Conservation (phyloP, 2,888 invertebrate species). For the Heteropelma amictum region DNA sequence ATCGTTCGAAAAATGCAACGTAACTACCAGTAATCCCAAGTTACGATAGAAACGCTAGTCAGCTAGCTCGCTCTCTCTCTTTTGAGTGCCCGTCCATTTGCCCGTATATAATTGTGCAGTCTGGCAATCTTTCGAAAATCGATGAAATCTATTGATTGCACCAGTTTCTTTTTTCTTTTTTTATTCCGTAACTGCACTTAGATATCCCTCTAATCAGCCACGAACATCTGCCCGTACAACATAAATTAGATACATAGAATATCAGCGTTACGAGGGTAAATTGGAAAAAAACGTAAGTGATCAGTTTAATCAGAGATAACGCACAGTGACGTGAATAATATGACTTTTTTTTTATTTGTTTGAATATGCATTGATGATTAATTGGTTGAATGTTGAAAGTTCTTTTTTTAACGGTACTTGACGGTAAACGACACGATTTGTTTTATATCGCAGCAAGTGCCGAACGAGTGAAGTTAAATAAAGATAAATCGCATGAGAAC, state of each 20-base stretch:
- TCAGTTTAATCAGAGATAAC: too few relatives aligned
- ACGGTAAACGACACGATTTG: too few relatives aligned
- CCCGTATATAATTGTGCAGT: neutral
- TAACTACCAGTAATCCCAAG: neutral
- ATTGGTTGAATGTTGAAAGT: too few relatives aligned
- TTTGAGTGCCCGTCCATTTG: neutral
- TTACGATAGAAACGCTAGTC: neutral
- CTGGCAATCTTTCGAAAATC: conserved; percentile 8
- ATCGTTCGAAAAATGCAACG: too few relatives aligned
- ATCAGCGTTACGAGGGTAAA: neutral
- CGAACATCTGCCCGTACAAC: neutral
- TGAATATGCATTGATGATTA: too few relatives aligned
- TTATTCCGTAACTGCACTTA: neutral
- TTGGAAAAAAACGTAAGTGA: neutral
- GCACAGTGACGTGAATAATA: too few relatives aligned
- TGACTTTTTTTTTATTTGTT: too few relatives aligned
- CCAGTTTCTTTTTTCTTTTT: neutral
- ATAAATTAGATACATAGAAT: neutral
- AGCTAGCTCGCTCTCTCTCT: too few relatives aligned
- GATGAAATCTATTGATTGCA: neutral
- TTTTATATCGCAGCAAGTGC: too few relatives aligned
- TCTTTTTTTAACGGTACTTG: too few relatives aligned
- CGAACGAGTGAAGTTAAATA: too few relatives aligned
- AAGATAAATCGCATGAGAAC: too few relatives aligned
- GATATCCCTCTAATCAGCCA: neutral